Evolutionary conservation across 2,113 vertebrate species (phyloP).

Genomic region (Sinocyclocheilus maitianheensis): DNA sequence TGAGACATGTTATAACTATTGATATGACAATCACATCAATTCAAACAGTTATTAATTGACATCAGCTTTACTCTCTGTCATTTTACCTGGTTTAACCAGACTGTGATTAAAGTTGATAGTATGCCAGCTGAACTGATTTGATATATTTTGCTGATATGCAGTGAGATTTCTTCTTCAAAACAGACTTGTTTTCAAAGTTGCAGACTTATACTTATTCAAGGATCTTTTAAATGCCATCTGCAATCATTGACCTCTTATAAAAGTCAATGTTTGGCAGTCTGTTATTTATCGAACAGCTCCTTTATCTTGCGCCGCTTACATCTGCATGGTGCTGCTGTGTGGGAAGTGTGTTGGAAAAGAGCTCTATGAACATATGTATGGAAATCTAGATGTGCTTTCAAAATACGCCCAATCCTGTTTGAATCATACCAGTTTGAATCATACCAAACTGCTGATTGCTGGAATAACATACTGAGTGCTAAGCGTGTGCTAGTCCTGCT

Average conservation of each 20-base stretch:
- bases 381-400: constrained; percentile 31
- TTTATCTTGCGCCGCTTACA: neutral
- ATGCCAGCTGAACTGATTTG: neutral
- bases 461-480: neutral
- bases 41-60: neutral
- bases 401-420: neutral
- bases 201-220: constrained; percentile 12
- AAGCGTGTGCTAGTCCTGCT: neutral
- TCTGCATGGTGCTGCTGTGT: constrained; percentile 15
- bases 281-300: neutral
- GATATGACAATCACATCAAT: neutral
- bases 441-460: constrained; percentile 2
- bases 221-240: constrained; percentile 28
- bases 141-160: neutral
- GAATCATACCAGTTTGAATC: neutral
- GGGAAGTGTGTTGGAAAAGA: neutral
- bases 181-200: neutral
- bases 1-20: neutral
- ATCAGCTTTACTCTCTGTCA: neutral
- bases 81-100: neutral
- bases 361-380: constrained; percentile 28
- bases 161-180: neutral
- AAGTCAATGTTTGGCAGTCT: neutral
- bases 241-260: constrained; percentile 4
- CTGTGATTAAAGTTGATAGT: neutral